Base-by-base conservation (phyloP, 2,888 invertebrate genomes). In the Ichneumon xanthorius region DNA sequence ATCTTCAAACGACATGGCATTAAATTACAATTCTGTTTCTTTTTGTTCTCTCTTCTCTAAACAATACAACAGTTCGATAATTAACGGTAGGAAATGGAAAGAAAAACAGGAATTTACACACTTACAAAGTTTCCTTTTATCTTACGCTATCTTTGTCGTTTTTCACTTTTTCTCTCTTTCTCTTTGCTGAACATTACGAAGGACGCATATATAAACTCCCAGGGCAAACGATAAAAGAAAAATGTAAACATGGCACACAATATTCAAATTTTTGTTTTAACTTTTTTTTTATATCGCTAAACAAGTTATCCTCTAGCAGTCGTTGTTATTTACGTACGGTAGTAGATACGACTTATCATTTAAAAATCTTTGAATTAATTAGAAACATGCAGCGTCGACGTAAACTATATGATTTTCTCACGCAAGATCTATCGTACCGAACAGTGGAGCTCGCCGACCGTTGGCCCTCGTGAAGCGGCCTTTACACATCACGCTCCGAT, bases 51-150 rank as follows among this genome's bases (percentile, higher is more conserved):
- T 45, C 71, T 61, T 72, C 67, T 72, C 48, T 58, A 58, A 87
- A 90, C 88, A 89, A 89, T 85, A 91, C 80, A 89, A 89, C 53
- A 80, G 90, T 90, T 89, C 86, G 89, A 88, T 87, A 89, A 88
- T 82, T 88, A 81, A 81, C 53, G 71, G 82, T 76, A 45, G 71
- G 68, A 88, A 90, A 88, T 88, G 89, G 88, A 70, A 73, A 72
- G 82, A 84, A 70, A 90, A 90, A 89, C 88, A 90, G 90, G 90
- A 90, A 87, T 90, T 91, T 90, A 90, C 90, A 91, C 88, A 91
- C 77, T 87, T 77, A 80, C 68, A 45, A 88, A 86, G 81, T 88
- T 88, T 77, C 82, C 84, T 85, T 85, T 88, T 89, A 88, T 86
- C 50, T 86, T 80, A 80, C 83, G 88, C 86, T 88, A 48, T 50